Percentiles rank a stretch among this genome's conserved stretches.
These are phyloP conservation scores for Coregonus suidteri DNA, from an alignment of 2,797 vertebrate genomes.

Conservation along the genomic window DNA sequence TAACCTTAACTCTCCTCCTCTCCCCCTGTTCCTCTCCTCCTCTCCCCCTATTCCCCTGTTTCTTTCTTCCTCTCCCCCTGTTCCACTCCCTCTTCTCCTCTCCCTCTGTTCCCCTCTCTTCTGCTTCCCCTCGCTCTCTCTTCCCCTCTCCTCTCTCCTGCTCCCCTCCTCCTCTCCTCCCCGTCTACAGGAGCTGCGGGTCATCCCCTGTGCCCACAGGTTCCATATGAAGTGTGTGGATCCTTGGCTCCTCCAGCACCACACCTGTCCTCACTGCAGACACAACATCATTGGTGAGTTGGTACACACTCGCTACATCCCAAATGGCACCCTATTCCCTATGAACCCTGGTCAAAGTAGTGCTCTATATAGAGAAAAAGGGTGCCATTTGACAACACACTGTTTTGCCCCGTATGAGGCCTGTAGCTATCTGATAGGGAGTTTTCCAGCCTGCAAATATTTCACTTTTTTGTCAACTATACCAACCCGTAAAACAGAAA, in stretches of 20 bases:
- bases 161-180: background rate
- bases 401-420: too few relatives aligned
- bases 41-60: too few relatives aligned
- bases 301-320: too few relatives aligned
- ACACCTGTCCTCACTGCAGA: constrained; percentile 97
- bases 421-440: too few relatives aligned
- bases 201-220: constrained; percentile 95
- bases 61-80: too few relatives aligned
- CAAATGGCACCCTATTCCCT: background rate
- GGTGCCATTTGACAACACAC: background rate
- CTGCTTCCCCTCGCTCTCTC: background rate
- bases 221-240: constrained; percentile 98
- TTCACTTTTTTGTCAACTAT: too few relatives aligned
- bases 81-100: background rate
- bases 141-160: background rate
- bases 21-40: too few relatives aligned
- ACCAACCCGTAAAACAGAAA: too few relatives aligned
- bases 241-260: constrained; percentile 98
- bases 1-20: background rate
- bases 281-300: constrained; percentile 97
- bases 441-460: too few relatives aligned
- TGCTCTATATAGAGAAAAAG: background rate
- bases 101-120: background rate
- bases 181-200: constrained; percentile 86
- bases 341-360: background rate